Conservation (phyloP, 2,888 invertebrate species). For the Diarsia rubi region DNA sequence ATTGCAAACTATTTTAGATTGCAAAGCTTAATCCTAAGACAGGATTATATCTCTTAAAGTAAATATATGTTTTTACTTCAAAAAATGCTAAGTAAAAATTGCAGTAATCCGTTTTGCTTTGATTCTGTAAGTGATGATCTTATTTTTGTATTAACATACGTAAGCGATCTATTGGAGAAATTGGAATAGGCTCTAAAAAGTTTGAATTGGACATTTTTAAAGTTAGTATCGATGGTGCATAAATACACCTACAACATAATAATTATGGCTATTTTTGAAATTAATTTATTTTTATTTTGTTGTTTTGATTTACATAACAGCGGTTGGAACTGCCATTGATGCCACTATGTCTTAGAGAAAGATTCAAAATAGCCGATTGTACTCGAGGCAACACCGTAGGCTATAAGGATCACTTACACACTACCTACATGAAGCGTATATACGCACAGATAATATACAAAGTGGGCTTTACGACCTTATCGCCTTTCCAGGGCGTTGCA, state of each 20-base stretch:
- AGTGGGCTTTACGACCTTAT: slow-evolving; percentile 22
- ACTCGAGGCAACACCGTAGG: neutral
- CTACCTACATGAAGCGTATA: neutral
- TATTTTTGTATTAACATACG: slow-evolving; percentile 14
- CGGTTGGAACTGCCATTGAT: neutral
- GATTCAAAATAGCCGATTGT: neutral
- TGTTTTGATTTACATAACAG: too few species aligned
- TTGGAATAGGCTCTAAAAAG: slow-evolving; percentile 12
- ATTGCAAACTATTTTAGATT: slow-evolving; percentile 31
- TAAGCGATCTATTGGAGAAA: slow-evolving; percentile 17
- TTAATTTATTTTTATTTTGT: neutral
- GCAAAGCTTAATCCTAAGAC: slow-evolving; percentile 29
- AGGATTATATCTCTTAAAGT: slow-evolving; percentile 29
- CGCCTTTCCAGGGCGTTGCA: slow-evolving; percentile 41
- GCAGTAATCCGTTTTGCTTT: slow-evolving; percentile 28
- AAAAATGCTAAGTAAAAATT: slow-evolving; percentile 35
- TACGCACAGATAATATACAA: slow-evolving; percentile 15
- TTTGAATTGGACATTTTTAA: neutral
- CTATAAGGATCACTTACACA: neutral
- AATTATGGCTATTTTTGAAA: neutral
- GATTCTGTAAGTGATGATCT: slow-evolving; percentile 24
- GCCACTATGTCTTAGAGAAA: neutral
- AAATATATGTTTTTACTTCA: slow-evolving; percentile 14
- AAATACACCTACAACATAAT: neutral
- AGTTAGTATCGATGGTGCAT: neutral